Evolutionary conservation across 2,113 vertebrate genomes (phyloP).

Genomic region (Mola mola): DNA sequence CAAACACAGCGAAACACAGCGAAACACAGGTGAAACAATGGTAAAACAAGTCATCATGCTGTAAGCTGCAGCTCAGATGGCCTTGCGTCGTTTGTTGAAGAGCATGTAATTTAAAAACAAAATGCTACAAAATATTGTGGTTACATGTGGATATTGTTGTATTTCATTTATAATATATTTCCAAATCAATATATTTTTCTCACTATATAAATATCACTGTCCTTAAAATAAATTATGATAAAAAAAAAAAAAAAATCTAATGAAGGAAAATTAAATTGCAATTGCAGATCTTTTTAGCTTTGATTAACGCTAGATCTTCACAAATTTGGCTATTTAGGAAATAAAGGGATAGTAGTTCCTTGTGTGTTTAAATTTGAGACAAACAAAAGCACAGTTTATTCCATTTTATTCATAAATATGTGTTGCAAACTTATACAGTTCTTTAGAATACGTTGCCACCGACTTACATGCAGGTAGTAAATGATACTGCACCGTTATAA

Average conservation of each 20-base stretch:
- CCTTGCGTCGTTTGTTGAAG: not conserved
- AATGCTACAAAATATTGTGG: too few relatives aligned
- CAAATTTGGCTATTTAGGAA: too few relatives aligned
- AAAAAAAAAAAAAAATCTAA: too few relatives aligned
- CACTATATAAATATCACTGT: not conserved
- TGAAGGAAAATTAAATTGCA: too few relatives aligned
- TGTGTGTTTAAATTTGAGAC: not conserved
- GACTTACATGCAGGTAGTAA: constrained; percentile 31
- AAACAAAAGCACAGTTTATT: not conserved
- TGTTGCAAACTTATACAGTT: not conserved
- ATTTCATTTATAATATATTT: too few relatives aligned
- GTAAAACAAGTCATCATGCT: constrained; percentile 28
- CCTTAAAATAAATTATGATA: too few relatives aligned
- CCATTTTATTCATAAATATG: not conserved
- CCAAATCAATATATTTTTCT: too few relatives aligned
- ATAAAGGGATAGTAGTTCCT: not conserved
- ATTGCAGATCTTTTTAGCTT: too few relatives aligned
- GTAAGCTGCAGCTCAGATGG: constrained; percentile 13
- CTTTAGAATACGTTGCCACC: constrained; percentile 1
- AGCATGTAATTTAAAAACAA: too few relatives aligned
- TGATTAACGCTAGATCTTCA: too few relatives aligned
- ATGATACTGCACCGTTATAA: constrained; percentile 20
- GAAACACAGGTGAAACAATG: constrained; percentile 11
- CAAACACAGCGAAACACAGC: constrained; percentile 34
- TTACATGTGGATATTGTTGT: too few relatives aligned